Evolutionary conservation across 2,797 vertebrate genomes (phyloP).

Genomic region (Aselliscus stoliczkanus): DNA sequence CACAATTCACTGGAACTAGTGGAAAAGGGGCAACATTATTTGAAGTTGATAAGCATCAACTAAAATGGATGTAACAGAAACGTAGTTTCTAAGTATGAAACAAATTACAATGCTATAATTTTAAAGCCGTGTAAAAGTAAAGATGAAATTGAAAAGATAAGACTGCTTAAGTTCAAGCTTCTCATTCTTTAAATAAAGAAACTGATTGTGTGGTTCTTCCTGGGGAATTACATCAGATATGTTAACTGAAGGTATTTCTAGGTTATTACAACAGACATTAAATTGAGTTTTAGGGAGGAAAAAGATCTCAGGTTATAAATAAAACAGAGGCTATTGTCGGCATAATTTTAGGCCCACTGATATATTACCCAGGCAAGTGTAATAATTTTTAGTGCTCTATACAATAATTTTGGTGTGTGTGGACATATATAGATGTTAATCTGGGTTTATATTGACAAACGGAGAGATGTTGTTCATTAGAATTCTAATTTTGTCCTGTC

Average conservation of each 20-base stretch:
- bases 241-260: not conserved
- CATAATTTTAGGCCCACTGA: not conserved
- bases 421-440: not conserved
- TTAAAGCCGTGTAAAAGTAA: not conserved
- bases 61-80: not conserved
- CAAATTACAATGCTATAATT: not conserved
- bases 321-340: not conserved
- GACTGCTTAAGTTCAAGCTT: not conserved
- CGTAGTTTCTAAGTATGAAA: not conserved
- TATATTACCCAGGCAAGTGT: not conserved
- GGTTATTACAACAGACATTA: not conserved
- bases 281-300: not conserved
- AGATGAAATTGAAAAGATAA: constrained; percentile 29
- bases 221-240: not conserved
- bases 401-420: not conserved
- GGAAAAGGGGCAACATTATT: not conserved
- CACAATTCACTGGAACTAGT: accelerated
- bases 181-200: constrained; percentile 14
- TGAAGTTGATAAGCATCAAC: not conserved
- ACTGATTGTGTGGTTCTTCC: not conserved
- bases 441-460: not conserved
- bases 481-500: constrained; percentile 10
- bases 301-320: not conserved
- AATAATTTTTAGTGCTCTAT: not conserved
- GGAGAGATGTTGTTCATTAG: not conserved